Percentiles rank a stretch among this genome's conserved stretches.
Evolutionary conservation across 2,888 invertebrate species (phyloP).

Genomic region (Aproaerema taeniolella): DNA sequence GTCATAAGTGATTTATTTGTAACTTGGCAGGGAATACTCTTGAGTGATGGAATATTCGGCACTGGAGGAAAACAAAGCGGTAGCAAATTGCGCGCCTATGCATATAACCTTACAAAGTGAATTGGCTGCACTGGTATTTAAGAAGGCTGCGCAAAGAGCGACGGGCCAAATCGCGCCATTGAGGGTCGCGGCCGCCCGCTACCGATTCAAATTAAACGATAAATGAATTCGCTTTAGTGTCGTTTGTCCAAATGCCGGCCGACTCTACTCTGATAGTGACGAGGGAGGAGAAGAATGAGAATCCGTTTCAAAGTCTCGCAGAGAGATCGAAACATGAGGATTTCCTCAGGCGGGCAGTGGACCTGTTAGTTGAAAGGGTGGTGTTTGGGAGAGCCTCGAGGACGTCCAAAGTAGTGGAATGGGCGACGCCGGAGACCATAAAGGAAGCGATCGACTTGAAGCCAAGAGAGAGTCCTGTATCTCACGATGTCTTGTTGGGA

Average conservation of each 20-base stretch:
- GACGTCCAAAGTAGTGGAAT: constrained; percentile 86
- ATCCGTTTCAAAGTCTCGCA: constrained; percentile 79
- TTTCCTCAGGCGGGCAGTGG: constrained; percentile 83
- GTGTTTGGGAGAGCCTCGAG: constrained; percentile 86
- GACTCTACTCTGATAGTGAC: constrained; percentile 62
- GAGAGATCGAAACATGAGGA: constrained; percentile 81
- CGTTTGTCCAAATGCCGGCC: constrained; percentile 55
- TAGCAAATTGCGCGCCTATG: constrained; percentile 19
- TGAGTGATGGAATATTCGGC: too few species aligned
- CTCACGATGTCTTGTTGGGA: constrained; percentile 82
- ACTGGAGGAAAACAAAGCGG: neutral
- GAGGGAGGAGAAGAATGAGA: constrained; percentile 44
- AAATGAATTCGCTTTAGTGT: constrained; percentile 28
- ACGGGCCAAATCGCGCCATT: constrained; percentile 52
- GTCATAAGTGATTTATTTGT: too few species aligned
- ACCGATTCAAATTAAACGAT: constrained; percentile 29
- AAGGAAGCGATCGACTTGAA: constrained; percentile 81
- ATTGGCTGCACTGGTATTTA: constrained; percentile 59
- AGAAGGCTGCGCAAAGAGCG: constrained; percentile 53
- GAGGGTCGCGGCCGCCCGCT: constrained; percentile 56
- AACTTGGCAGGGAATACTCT: too few species aligned
- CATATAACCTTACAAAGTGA: constrained; percentile 59
- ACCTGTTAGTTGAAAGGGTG: constrained; percentile 84
- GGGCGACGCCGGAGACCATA: constrained; percentile 86
- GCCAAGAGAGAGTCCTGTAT: constrained; percentile 75